Evolutionary conservation across 2,888 invertebrate genomes (phyloP).

Genomic region (Chrysolina americana): DNA sequence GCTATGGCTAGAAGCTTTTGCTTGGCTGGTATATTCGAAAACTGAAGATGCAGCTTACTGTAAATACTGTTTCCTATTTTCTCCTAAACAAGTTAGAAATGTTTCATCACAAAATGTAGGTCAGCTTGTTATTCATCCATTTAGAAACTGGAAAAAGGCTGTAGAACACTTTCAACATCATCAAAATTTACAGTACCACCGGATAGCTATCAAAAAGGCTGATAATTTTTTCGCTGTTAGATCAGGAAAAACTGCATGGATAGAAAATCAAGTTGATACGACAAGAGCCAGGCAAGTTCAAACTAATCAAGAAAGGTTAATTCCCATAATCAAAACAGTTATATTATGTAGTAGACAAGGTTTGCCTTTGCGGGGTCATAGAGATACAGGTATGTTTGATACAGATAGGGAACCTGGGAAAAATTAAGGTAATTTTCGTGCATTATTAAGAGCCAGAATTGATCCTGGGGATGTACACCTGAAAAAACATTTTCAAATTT

Average conservation of each 20-base stretch:
- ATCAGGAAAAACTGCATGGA: not conserved
- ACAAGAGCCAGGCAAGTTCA: too few relatives aligned
- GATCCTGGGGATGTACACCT: not conserved
- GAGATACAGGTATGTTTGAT: too few relatives aligned
- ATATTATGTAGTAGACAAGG: too few relatives aligned
- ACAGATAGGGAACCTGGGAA: not conserved
- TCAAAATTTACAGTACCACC: constrained; percentile 8
- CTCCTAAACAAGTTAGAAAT: constrained; percentile 16
- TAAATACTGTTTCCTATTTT: constrained; percentile 19
- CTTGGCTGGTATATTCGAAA: constrained; percentile 21
- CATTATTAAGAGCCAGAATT: constrained; percentile 7
- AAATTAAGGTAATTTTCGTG: constrained; percentile 17
- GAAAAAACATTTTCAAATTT: constrained; percentile 4
- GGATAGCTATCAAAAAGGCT: not conserved
- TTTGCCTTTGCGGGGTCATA: too few relatives aligned
- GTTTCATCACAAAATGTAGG: constrained; percentile 9
- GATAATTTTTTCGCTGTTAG: not conserved
- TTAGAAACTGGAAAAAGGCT: constrained; percentile 23
- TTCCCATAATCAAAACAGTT: too few relatives aligned
- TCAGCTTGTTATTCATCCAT: constrained; percentile 22
- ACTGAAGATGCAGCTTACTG: constrained; percentile 25
- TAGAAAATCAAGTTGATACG: too few relatives aligned
- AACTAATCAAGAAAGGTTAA: too few relatives aligned
- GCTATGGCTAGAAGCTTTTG: constrained; percentile 14
- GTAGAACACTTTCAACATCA: constrained; percentile 18